Percentiles rank a stretch among this genome's conserved stretches.
Evolutionary conservation across 2,888 invertebrate genomes (phyloP).

Genomic region (Bugula neritina): DNA sequence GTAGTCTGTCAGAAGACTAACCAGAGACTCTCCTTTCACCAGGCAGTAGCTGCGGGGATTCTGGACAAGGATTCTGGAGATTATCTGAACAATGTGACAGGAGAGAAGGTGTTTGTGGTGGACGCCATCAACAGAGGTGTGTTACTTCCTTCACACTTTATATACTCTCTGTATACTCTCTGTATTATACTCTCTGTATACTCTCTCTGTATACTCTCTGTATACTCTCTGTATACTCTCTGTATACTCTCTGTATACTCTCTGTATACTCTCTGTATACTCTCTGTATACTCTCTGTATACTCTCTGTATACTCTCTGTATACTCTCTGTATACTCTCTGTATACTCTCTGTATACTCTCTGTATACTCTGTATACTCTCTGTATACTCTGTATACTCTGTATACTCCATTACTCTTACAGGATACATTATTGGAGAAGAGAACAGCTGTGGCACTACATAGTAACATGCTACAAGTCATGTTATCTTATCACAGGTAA

Average conservation of each 20-base stretch:
- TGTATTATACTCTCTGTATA: background rate
- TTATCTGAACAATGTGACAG: conserved; percentile 44
- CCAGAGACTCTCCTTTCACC: conserved; percentile 33
- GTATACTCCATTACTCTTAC: background rate
- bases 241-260: background rate
- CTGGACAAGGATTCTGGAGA: conserved; percentile 42
- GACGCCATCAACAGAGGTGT: conserved; percentile 49
- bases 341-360: background rate
- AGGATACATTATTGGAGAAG: background rate
- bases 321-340: background rate
- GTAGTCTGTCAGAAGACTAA: conserved; percentile 43
- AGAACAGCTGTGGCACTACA: background rate
- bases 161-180: background rate
- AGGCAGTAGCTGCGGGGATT: conserved; percentile 36
- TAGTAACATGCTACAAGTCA: background rate
- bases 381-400: background rate
- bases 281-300: background rate
- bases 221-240: background rate
- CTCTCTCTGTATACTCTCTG: background rate
- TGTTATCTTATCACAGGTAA: too few relatives aligned
- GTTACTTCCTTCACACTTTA: background rate
- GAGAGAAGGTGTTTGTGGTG: conserved; percentile 40
- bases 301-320: background rate
- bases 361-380: background rate
- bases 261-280: background rate